phyloP scores from a whole-genome alignment of 1,140 invertebrate species.

The Radopholus similis region DNA sequence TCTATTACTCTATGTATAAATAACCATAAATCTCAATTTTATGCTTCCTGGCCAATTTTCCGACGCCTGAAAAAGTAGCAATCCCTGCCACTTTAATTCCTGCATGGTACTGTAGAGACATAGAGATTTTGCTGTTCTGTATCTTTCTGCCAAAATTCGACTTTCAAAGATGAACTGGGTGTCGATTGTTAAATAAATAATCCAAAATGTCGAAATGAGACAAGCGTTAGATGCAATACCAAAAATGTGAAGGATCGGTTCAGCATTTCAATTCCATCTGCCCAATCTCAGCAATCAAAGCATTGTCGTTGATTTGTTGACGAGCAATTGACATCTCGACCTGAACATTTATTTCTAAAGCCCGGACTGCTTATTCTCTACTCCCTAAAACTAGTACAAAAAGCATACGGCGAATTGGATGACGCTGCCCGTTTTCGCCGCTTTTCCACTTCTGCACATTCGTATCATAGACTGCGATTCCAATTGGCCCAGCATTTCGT shows the following conservation, averaged over 20 bases:
- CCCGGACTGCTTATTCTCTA: neutral
- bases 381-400: neutral
- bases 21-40: no score
- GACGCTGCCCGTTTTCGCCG: conserved; percentile 1
- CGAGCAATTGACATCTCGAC: conserved; percentile 34
- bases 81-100: no score
- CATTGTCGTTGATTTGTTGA: conserved; percentile 32
- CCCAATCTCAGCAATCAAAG: conserved; percentile 22
- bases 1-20: no score
- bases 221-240: no score
- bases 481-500: conserved; percentile 17
- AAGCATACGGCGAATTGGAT: conserved; percentile 7
- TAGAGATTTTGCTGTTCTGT: no score
- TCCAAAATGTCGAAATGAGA: no score
- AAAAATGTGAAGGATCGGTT: neutral
- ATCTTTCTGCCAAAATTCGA: no score
- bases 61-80: no score
- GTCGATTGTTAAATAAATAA: neutral
- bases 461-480: conserved; percentile 37
- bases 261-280: conserved; percentile 10
- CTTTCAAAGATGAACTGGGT: neutral
- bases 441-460: conserved; percentile 7
- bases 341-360: no score
- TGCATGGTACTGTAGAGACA: no score
- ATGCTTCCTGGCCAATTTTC: no score